Conservation (phyloP, 2,888 invertebrate species). For the Pristionchus arcanus region DNA sequence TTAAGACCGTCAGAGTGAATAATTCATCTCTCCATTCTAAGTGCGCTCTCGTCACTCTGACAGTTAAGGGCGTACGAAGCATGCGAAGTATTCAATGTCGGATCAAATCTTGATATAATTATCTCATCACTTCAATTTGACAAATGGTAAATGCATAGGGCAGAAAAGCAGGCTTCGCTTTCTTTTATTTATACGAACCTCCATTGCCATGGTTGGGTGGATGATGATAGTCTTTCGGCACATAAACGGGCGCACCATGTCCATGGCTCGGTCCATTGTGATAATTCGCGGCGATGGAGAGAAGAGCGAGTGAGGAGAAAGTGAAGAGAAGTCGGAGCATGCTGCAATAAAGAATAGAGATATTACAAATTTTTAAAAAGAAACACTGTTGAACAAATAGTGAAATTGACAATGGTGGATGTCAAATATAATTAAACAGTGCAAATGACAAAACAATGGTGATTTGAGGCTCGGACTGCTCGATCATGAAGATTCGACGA, state of each 20-base stretch:
- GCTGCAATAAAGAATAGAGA: no score
- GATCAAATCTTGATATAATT: not conserved
- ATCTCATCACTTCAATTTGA: no score
- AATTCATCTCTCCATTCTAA: no score
- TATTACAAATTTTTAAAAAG: no score
- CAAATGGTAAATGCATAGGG: not conserved
- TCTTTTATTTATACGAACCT: not conserved
- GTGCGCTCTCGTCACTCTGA: no score
- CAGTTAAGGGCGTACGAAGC: no score
- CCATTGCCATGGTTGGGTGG: not conserved
- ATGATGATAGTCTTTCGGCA: not conserved
- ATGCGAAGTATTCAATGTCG: no score
- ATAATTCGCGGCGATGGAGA: not conserved
- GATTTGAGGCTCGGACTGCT: not conserved
- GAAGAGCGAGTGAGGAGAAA: constrained; percentile 1
- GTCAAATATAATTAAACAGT: not conserved
- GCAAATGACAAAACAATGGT: not conserved
- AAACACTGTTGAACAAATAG: no score
- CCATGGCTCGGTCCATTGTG: not conserved
- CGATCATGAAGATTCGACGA: not conserved
- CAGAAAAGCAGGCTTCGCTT: no score
- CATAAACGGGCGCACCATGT: not conserved
- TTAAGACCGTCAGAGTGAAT: no score
- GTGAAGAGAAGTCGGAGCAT: constrained; percentile 7
- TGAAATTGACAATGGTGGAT: no score